Conservation (phyloP, 2,113 vertebrate genomes). For the Proteles cristata region DNA sequence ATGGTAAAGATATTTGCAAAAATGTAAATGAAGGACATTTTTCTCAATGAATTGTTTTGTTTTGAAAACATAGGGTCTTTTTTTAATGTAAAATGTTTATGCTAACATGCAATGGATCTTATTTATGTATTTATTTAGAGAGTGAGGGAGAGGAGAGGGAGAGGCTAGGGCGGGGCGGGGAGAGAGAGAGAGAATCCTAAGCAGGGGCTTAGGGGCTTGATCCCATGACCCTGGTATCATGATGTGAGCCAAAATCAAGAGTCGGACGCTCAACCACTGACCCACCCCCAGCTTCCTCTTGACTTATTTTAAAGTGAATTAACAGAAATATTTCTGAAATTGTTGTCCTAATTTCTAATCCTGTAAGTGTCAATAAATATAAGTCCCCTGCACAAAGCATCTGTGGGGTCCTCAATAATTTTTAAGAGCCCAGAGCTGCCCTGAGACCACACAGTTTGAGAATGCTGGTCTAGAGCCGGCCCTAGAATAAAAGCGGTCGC, state of each 20-base stretch:
- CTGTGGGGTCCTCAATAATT: not conserved
- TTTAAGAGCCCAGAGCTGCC: not conserved
- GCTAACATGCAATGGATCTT: not conserved
- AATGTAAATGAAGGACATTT: not conserved
- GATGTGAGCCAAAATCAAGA: too few species aligned
- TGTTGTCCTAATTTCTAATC: not conserved
- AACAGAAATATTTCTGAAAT: not conserved
- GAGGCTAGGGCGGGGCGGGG: too few species aligned
- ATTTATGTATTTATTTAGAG: too few species aligned
- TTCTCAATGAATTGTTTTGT: not conserved
- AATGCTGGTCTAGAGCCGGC: not conserved
- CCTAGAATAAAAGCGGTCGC: not conserved
- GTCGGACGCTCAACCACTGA: too few species aligned
- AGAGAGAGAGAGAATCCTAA: too few species aligned
- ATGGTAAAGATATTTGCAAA: not conserved
- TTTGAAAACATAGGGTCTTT: not conserved
- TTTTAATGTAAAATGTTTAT: not conserved
- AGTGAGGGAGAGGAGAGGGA: too few species aligned
- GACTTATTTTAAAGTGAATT: not conserved
- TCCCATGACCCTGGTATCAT: too few species aligned
- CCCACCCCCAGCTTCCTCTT: too few species aligned
- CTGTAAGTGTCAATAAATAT: not conserved
- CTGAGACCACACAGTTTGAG: not conserved
- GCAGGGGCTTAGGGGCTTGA: too few species aligned
- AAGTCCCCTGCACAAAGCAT: too few species aligned